Conservation (phyloP, 1,140 invertebrate genomes). For the Lutraria rhynchaena region DNA sequence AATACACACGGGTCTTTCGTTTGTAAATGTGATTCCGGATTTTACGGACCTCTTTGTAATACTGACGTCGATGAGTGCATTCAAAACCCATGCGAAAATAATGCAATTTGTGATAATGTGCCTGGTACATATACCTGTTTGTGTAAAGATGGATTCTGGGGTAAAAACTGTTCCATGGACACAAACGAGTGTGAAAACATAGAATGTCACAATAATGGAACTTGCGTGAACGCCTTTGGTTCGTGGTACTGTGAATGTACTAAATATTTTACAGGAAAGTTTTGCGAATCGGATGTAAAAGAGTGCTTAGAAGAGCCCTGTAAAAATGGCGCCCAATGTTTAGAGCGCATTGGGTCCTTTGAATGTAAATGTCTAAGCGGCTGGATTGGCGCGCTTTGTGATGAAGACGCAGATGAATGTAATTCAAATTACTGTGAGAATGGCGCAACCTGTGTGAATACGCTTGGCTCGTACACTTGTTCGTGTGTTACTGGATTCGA, state of each 20-base stretch:
- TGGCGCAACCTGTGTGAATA: slow-evolving; percentile 58
- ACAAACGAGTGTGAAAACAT: slow-evolving; percentile 75
- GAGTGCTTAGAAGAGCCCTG: slow-evolving; percentile 93
- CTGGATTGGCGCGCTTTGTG: slow-evolving; percentile 41
- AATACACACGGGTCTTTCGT: slow-evolving; percentile 27
- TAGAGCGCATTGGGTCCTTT: slow-evolving; percentile 26
- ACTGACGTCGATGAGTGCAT: slow-evolving; percentile 62
- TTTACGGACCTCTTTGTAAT: slow-evolving; percentile 85
- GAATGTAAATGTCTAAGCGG: slow-evolving; percentile 47
- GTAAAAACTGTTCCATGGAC: slow-evolving; percentile 35
- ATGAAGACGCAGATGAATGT: slow-evolving; percentile 64
- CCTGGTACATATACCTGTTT: slow-evolving; percentile 29
- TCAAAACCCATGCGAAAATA: slow-evolving; percentile 63
- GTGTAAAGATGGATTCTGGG: slow-evolving; percentile 81
- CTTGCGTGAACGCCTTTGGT: slow-evolving; percentile 35
- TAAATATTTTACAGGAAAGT: slow-evolving; percentile 29
- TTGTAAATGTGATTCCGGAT: slow-evolving; percentile 63
- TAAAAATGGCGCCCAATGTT: slow-evolving; percentile 87
- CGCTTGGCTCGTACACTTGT: slow-evolving; percentile 40
- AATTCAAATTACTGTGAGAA: slow-evolving; percentile 59
- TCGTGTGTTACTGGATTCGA: slow-evolving; percentile 92
- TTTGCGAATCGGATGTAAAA: slow-evolving; percentile 88
- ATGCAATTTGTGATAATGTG: slow-evolving; percentile 53
- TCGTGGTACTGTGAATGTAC: slow-evolving; percentile 39
- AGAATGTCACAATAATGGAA: slow-evolving; percentile 86